Conservation (phyloP, 2,113 vertebrate genomes). For the Speoplatyrhinus poulsoni region DNA sequence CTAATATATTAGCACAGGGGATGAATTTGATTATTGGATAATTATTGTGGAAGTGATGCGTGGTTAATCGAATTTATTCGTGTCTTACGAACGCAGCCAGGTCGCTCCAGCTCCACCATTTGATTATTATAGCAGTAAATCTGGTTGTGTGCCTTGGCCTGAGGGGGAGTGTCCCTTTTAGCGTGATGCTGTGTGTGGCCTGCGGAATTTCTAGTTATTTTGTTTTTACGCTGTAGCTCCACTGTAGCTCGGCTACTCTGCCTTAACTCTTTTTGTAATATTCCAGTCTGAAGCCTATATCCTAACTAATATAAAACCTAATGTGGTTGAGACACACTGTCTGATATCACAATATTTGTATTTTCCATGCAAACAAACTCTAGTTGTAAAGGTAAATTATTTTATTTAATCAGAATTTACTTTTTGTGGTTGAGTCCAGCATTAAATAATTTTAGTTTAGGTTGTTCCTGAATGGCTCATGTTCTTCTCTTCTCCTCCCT, state of each 20-base stretch:
- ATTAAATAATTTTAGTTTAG: background rate
- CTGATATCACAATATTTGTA: no score
- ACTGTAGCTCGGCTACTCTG: background rate
- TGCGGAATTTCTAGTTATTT: constrained; percentile 39
- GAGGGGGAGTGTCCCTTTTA: constrained; percentile 67
- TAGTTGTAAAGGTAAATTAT: no score
- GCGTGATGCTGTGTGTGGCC: constrained; percentile 51
- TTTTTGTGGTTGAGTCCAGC: background rate
- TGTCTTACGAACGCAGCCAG: constrained; percentile 8
- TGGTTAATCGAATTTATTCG: constrained; percentile 22
- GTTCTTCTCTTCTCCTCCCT: background rate
- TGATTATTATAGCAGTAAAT: constrained; percentile 43
- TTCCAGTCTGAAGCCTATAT: constrained; percentile 8
- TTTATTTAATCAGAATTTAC: background rate
- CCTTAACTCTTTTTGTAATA: constrained; percentile 31
- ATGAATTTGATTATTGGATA: constrained; percentile 1
- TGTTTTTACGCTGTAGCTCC: constrained; percentile 16
- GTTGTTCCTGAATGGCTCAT: background rate
- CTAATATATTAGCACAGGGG: constrained; percentile 8
- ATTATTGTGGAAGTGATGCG: constrained; percentile 8
- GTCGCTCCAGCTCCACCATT: constrained; percentile 13
- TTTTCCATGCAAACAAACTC: no score
- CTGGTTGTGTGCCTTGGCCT: constrained; percentile 13
- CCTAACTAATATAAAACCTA: background rate
- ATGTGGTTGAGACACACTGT: no score